These are phyloP conservation scores for Drosophila infuscata DNA, from an alignment of 2,888 invertebrate species.

Conservation along the genomic window DNA sequence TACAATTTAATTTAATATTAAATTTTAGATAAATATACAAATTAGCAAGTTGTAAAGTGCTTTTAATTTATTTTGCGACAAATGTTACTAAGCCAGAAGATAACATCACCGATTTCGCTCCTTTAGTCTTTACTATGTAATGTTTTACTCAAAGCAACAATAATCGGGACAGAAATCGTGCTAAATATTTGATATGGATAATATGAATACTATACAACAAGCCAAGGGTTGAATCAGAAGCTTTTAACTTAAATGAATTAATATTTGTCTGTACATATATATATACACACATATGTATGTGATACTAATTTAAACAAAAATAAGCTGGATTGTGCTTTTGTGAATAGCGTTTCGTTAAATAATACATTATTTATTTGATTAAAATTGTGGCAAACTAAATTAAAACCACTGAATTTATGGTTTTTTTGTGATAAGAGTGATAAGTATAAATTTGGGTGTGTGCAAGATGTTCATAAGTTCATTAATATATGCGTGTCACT, in stretches of 20 bases:
- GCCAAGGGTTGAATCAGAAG: not conserved
- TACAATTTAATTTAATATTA: not conserved
- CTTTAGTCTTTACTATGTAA: not conserved
- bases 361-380: not conserved
- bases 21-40: not conserved
- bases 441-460: not conserved
- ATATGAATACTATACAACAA: not conserved
- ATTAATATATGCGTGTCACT: not conserved
- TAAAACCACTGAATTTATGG: not conserved
- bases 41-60: not conserved
- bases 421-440: not conserved
- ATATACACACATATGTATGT: not conserved
- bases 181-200: not conserved
- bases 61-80: not conserved
- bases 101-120: not conserved
- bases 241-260: not conserved
- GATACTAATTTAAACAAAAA: not conserved
- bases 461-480: not conserved
- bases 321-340: not conserved
- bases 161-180: not conserved
- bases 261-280: not conserved
- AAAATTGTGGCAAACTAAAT: not conserved
- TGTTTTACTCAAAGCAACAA: not conserved
- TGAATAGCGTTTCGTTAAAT: not conserved
- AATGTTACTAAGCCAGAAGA: not conserved